Evolutionary conservation across 1,140 invertebrate species (phyloP), one percentile per base, ranked within the genome.

Genomic region (Ditylenchus dipsaci): DNA sequence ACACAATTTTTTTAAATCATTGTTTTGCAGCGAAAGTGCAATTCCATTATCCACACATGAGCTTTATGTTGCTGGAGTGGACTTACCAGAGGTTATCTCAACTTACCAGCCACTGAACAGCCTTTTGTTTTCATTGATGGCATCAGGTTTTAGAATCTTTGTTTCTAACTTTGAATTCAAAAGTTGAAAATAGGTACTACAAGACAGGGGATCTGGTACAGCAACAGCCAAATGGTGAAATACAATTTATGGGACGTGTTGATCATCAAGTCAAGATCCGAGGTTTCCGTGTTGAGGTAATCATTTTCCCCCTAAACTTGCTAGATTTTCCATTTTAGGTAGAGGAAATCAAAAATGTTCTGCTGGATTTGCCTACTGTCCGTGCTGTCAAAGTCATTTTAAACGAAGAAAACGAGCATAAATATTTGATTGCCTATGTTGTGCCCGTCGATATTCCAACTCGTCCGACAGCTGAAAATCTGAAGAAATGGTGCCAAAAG

Each of bases 271-370:
- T 71, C 9, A 73, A 73, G 59, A 58, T 73, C 17, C 62, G 71
- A 8, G 71, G 71, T 29, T 74, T 74, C 33, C 63, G 71, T 13
- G 45, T 73, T n/a, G 71, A 73, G n/a, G 21, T 72, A 13, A 38
- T 26, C 11, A 38, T 5, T 38, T 38, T 11, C 33, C 11, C 3
- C 11, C 3, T 38, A 38, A 38, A 38, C 11, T 38, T 11, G 3
- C 11, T 38, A 38, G 11, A 38, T 3, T 38, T 38, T 3, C 11
- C 11, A 5, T 38, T 38, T 11, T 11, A 38, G 33, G 33, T 53
- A 8, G 15, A 15, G 30, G 71, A 73, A 66, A 57, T 73, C 15
- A 71, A 73, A 53, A 43, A 29, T 13, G 43, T 19, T 8, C 8
- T 73, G 19, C 11, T 42, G 23, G 1, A 21, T 5, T 33, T 38